phyloP scores from a whole-genome alignment of 1,140 invertebrate genomes.

The Calycopis cecrops region DNA sequence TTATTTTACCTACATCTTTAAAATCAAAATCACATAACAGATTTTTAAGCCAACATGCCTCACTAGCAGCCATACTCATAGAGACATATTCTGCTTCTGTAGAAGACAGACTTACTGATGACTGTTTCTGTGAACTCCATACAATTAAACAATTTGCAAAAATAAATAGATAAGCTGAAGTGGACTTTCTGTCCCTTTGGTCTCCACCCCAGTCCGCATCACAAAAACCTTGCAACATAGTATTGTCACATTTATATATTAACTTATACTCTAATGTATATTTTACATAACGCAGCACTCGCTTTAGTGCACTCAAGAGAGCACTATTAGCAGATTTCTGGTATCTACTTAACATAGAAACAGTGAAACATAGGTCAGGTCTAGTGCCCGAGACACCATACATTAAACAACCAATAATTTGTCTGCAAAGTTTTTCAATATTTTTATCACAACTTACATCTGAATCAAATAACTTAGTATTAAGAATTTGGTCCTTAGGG shows the following conservation, averaged over 20 bases:
- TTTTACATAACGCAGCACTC: constrained; percentile 37
- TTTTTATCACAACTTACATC: constrained; percentile 22
- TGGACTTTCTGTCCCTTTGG: constrained; percentile 33
- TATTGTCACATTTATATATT: constrained; percentile 27
- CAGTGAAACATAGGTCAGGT: constrained; percentile 34
- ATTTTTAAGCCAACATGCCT: constrained; percentile 48
- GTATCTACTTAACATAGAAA: constrained; percentile 37
- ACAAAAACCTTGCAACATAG: constrained; percentile 29
- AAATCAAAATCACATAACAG: constrained; percentile 37
- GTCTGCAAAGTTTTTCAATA: constrained; percentile 31
- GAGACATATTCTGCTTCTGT: constrained; percentile 65
- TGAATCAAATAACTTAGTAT: constrained; percentile 29
- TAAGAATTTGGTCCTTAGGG: constrained; percentile 42
- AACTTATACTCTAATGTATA: constrained; percentile 30
- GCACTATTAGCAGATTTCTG: constrained; percentile 27
- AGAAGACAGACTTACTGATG: constrained; percentile 47
- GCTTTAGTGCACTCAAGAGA: constrained; percentile 26
- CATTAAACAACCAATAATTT: constrained; percentile 32
- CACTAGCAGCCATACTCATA: constrained; percentile 41
- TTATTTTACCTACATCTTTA: constrained; percentile 27
- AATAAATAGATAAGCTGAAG: constrained; percentile 40
- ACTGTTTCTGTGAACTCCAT: constrained; percentile 61
- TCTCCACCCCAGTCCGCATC: constrained; percentile 46
- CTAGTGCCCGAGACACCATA: constrained; percentile 40
- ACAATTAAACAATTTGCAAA: constrained; percentile 40